These are phyloP conservation scores for Astropecten irregularis DNA, from an alignment of 53 echinoderm and acorn worm species.

Conservation along the genomic window DNA sequence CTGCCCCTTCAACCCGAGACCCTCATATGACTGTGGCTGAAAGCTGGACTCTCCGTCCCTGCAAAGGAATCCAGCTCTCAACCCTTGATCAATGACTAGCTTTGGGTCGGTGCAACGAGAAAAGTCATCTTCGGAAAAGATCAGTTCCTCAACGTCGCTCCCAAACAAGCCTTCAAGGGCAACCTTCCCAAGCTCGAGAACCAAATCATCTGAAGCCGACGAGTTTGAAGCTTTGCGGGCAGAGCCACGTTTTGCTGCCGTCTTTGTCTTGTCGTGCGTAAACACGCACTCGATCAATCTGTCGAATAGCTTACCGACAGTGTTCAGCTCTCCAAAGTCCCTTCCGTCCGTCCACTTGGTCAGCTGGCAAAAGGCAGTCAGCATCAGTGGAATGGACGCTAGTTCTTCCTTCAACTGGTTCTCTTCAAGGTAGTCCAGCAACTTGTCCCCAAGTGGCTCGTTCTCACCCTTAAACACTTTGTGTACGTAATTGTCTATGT, in stretches of 20 bases:
- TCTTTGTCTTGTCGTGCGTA: conserved; percentile 43
- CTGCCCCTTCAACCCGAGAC: conserved; percentile 11
- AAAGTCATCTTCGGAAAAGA: conserved; percentile 60
- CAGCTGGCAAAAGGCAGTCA: conserved; percentile 67
- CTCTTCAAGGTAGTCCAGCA: conserved; percentile 66
- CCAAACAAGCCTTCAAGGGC: conserved; percentile 53
- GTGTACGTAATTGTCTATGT: conserved; percentile 60
- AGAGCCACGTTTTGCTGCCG: neutral
- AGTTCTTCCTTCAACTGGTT: conserved; percentile 63
- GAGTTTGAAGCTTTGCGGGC: neutral
- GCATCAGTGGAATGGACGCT: conserved; percentile 68
- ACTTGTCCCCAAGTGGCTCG: conserved; percentile 47
- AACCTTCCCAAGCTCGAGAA: conserved; percentile 59
- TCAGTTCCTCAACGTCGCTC: conserved; percentile 42
- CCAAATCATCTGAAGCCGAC: conserved; percentile 15
- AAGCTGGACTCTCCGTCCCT: conserved; percentile 52
- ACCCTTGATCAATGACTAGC: conserved; percentile 43
- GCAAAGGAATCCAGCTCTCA: conserved; percentile 34
- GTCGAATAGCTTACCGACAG: conserved; percentile 59
- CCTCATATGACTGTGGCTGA: conserved; percentile 44
- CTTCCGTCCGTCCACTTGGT: conserved; percentile 63
- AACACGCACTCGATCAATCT: conserved; percentile 60
- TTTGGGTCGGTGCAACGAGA: neutral
- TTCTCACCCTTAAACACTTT: conserved; percentile 43
- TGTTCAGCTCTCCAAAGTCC: conserved; percentile 69